Base-by-base conservation (phyloP, 2,888 invertebrate genomes). In the Ecliptopera silaceata region DNA sequence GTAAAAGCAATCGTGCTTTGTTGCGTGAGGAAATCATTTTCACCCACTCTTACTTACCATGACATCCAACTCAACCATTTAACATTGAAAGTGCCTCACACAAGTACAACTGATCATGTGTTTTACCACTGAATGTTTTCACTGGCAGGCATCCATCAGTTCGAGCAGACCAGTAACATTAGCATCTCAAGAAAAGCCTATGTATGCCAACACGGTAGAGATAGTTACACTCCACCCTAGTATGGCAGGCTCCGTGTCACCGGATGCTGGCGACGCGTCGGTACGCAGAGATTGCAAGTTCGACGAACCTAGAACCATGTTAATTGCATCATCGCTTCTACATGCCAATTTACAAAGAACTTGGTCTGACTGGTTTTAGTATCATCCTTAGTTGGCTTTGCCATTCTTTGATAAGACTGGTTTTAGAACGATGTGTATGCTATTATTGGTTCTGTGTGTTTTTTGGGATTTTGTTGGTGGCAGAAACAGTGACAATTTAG, bases 261-360 rank as follows among this genome's bases (percentile, higher is more conserved):
- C 58, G 61, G 61, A 62, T 56, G 53, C 44, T 44, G 52, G 3
- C 41, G 49, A 54, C 49, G 46, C 54, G 29, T 32, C 42, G 54
- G 50, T 46, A 44, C 17, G 54, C 48, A n/a, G 44, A 49, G 49
- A 55, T 43, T 39, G 43, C 41, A 64, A 48, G 64, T 59, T 61
- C 61, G 59, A 50, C 47, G 61, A 64, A 64, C 63, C 51, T 59
- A 36, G 13, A 55, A 53, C 42, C 45, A 46, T 49, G 49, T 56
- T 61, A 55, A 59, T 61, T 54, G 56, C 61, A 59, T 60, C 56
- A 63, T 45, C 58, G 45, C 29, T 32, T 53, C 18, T 4, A 42
- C 44, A 49, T 59, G 58, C 46, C 54, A 50, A 49, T 54, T 50
- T 44, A 29, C n/a, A 13, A 41, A 29, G 32, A 44, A 20, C 42